Evolutionary conservation across 2,797 vertebrate genomes (phyloP), one percentile per base, ranked within the genome.

Genomic region (Takifugu rubripes): DNA sequence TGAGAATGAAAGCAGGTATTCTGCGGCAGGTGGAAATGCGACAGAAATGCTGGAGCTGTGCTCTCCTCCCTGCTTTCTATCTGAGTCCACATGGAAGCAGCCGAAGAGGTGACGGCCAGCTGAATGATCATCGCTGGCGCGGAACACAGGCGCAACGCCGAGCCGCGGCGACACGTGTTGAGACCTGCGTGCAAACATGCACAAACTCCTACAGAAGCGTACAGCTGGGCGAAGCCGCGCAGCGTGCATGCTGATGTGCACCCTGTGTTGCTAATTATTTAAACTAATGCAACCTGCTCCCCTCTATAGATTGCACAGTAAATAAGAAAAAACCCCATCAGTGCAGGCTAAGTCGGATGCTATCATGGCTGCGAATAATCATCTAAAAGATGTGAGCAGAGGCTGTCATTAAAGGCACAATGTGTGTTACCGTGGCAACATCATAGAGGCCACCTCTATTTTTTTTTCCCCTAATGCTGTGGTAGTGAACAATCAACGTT

Each of bases 341-440:
- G 49, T 29, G 58, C 21, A 5, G 15, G n/a, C 12, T 10, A 59
- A 61, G 70, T 70, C 61, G 72, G 64, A 70, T 74, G 25, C 68
- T 61, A 74, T 74, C 64, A 59, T 74, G 79, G 78, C 81, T 79
- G 78, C 76, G 84, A 85, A 83, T 81, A 81, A 87, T 88, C 82
- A 82, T 52, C 78, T 43, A 68, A 78, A 78, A 76, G 80, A 84
- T 78, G 82, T 76, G 78, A 84, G 77, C 77, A 70, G 72, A 78
- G 78, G 65, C 76, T 88, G 85, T 87, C 89, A 88, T 84, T 82
- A 88, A 84, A 85, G 81, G 72, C 83, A 85, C 80, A 85, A 86
- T 83, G 81, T 88, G 85, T 63, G 87, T 90, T 89, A 85, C 89
- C 84, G 76, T 90, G 86, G 87, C 84, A 90, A 90, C 89, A 84